A percentile compares a stretch with the other conserved stretches of the same genome.
phyloP scores from a whole-genome alignment of 2,113 vertebrate species.

The Melierax canorus region DNA sequence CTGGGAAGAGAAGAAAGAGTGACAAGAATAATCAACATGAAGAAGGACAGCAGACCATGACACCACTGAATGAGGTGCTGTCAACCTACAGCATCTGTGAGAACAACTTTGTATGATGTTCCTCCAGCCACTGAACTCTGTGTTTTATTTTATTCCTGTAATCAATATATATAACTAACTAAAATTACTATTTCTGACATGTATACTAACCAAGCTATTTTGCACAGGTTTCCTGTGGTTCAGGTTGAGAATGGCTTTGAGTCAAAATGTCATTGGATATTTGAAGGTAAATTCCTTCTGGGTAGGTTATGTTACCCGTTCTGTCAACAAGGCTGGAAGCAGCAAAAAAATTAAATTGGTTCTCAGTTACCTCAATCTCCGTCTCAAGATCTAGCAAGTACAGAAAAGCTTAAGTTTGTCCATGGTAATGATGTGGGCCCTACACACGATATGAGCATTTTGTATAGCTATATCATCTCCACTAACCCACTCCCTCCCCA shows the following conservation, averaged over 20 bases:
- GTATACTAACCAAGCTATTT: background rate
- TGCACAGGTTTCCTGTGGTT: background rate
- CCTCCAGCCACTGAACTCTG: background rate
- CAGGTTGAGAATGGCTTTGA: background rate
- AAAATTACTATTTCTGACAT: background rate
- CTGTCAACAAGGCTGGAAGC: background rate
- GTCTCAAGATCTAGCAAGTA: background rate
- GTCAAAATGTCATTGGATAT: background rate
- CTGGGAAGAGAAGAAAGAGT: background rate
- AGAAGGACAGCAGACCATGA: background rate
- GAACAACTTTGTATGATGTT: background rate
- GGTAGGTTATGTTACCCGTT: background rate
- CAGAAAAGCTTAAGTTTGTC: background rate
- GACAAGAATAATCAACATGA: background rate
- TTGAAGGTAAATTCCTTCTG: background rate
- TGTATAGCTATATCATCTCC: background rate
- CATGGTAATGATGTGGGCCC: background rate
- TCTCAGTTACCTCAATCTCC: background rate
- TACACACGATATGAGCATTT: background rate
- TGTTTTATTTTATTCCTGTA: background rate
- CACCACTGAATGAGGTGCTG: background rate
- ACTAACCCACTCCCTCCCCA: background rate
- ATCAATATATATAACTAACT: background rate
- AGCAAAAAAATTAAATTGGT: background rate
- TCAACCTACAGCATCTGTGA: background rate